Conservation (phyloP, 2,797 vertebrate genomes). For the Vireo griseus region DNA sequence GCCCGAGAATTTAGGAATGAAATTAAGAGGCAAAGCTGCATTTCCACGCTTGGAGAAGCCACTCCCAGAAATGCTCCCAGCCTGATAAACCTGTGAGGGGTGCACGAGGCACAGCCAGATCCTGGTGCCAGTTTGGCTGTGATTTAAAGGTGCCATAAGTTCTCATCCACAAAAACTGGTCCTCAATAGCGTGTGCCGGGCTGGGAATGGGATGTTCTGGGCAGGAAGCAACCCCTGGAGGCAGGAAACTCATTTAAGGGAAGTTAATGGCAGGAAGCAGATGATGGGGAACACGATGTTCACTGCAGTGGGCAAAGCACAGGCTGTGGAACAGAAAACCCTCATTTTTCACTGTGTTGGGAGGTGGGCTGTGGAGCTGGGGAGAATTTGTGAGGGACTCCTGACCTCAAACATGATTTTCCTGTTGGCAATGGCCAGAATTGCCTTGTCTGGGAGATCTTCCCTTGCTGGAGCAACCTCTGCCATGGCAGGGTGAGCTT, state of each 20-base stretch:
- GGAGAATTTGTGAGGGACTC: background rate
- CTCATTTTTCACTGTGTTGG: background rate
- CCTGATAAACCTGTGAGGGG: background rate
- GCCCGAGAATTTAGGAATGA: background rate
- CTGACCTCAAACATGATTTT: background rate
- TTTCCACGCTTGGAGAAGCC: background rate
- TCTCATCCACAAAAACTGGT: background rate
- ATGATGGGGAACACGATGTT: background rate
- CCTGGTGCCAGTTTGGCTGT: background rate
- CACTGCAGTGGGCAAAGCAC: background rate
- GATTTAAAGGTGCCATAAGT: background rate
- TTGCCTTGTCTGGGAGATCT: background rate
- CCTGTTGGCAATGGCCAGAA: background rate
- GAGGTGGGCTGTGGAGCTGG: background rate
- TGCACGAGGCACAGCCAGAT: rapidly evolving
- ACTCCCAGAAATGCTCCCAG: background rate
- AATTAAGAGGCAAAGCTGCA: background rate
- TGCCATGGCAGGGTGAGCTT: background rate
- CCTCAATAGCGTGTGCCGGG: rapidly evolving
- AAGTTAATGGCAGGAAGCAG: background rate
- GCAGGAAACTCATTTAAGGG: background rate
- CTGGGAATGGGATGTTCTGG: background rate
- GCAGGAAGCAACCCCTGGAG: background rate
- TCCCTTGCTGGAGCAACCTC: background rate
- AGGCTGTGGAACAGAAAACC: background rate